Evolutionary conservation across 2,888 invertebrate genomes (phyloP), one percentile per base, ranked within the genome.

Genomic region (Nemapogon koenigi): DNA sequence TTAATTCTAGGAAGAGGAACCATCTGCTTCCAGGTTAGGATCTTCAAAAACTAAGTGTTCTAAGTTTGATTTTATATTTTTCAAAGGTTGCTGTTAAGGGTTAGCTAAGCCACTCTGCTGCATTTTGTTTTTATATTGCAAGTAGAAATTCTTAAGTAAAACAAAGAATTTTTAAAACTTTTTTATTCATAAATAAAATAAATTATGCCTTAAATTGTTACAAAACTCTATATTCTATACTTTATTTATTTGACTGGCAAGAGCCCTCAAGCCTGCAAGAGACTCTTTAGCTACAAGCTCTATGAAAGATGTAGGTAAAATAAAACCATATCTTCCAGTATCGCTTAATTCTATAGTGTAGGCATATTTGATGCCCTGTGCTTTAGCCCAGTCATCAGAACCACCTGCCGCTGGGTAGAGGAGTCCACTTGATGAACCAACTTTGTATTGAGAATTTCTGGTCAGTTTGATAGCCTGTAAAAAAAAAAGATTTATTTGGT

Each of bases 381-480:
- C 91, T 64, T 95, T 94, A 4, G 94, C 95, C 92, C 94, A 96
- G 62, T 96, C 95, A 52, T 92, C 91, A 0, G 91, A 89, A 10
- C 91, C 91, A 2, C 92, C 92, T 18, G 89, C 72, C 2, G 90
- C 90, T 1, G 92, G 87, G 59, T 92, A 92, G 1, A 92, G 71
- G 0, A 89, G 83, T n/a, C 82, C 83, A 31, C 89, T 90, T 14
- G 91, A 87, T 35, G 90, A 85, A 8, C 92, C 92, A 0, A 91
- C 88, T 18, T 83, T 86, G 56, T 91, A 92, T 35, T 71, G 59
- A 2, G 83, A 79, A 17, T 89, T 87, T 15, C 83, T 82, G 1
- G 76, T 66, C 33, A 65, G 58, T 52, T 71, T 62, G 48, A 90
- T 89, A 2, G 85, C 85, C 72, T 84, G 59, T 27, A 68, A 72